A percentile compares a stretch with the other conserved stretches of the same genome.
These are phyloP conservation scores for Phallusia fumigata DNA, from an alignment of 23 tunicate genomes.

Conservation along the genomic window DNA sequence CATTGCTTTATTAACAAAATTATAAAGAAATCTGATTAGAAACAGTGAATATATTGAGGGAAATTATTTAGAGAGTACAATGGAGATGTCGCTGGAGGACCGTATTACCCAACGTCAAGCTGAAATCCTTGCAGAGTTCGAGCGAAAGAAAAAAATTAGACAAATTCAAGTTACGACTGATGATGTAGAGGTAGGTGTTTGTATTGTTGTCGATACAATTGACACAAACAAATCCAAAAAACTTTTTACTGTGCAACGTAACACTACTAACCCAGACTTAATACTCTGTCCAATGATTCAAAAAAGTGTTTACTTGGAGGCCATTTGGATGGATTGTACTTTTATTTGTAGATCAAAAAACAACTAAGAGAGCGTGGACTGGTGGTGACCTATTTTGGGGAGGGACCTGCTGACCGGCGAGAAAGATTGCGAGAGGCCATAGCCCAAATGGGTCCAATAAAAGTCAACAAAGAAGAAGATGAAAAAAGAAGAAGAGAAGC, in stretches of 20 bases:
- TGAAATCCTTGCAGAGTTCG: constrained; percentile 94
- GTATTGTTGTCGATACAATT: too few species aligned
- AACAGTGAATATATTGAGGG: too few species aligned
- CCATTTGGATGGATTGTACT: background rate
- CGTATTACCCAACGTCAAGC: constrained; percentile 80
- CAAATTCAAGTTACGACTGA: constrained; percentile 97
- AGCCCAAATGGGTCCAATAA: constrained; percentile 60
- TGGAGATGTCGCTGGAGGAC: constrained; percentile 83
- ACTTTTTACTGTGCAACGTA: too few species aligned
- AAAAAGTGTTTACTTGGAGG: too few species aligned
- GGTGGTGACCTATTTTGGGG: constrained; percentile 94
- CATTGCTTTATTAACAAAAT: too few species aligned
- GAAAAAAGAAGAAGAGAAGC: constrained; percentile 60
- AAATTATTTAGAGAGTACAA: constrained; percentile 37
- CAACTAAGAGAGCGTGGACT: constrained; percentile 65
- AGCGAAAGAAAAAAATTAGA: constrained; percentile 81
- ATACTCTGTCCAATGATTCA: too few species aligned
- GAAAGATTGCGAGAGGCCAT: constrained; percentile 75
- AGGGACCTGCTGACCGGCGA: constrained; percentile 97
- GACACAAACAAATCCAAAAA: too few species aligned
- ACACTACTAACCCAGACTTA: too few species aligned
- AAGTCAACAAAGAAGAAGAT: constrained; percentile 38
- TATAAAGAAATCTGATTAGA: too few species aligned
- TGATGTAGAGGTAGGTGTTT: constrained; percentile 82
- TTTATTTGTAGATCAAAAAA: constrained; percentile 40